These are phyloP conservation scores for Lacanobia wlatinum DNA, from an alignment of 2,888 invertebrate species.

Conservation along the genomic window DNA sequence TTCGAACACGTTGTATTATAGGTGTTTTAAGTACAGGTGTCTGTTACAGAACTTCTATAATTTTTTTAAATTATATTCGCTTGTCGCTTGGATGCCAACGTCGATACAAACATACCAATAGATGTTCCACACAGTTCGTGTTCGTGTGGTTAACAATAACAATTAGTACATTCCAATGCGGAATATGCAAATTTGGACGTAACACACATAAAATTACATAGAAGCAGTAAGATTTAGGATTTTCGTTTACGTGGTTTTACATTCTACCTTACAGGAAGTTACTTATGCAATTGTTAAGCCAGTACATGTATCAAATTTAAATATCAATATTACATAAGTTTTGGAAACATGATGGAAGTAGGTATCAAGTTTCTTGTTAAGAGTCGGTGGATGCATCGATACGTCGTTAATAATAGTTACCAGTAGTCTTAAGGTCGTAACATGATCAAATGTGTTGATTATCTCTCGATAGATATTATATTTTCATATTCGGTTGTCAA, in stretches of 20 bases:
- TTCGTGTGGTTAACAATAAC: constrained; percentile 11
- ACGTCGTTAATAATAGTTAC: constrained; percentile 84
- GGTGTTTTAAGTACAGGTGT: background rate
- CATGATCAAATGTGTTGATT: constrained; percentile 80
- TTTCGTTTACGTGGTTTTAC: constrained; percentile 22
- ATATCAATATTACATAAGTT: constrained; percentile 56
- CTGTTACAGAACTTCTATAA: background rate
- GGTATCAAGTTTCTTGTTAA: constrained; percentile 72
- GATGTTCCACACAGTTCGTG: constrained; percentile 18
- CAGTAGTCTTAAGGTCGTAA: constrained; percentile 86
- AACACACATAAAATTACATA: constrained; percentile 17
- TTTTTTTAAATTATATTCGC: too few relatives aligned
- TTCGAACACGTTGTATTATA: background rate
- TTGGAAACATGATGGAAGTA: constrained; percentile 50
- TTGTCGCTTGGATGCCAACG: constrained; percentile 23
- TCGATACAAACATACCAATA: background rate
- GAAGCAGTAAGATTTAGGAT: constrained; percentile 19
- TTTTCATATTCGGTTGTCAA: constrained; percentile 82
- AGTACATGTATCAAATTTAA: constrained; percentile 62
- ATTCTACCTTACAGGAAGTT: constrained; percentile 50
- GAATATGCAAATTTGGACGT: constrained; percentile 26
- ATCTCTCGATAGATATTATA: constrained; percentile 78
- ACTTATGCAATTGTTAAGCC: constrained; percentile 61
- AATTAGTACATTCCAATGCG: constrained; percentile 46
- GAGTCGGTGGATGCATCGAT: constrained; percentile 73